Evolutionary conservation across 2,888 invertebrate genomes (phyloP), one percentile per base, ranked within the genome.

Genomic region (Drosophila limbata): DNA sequence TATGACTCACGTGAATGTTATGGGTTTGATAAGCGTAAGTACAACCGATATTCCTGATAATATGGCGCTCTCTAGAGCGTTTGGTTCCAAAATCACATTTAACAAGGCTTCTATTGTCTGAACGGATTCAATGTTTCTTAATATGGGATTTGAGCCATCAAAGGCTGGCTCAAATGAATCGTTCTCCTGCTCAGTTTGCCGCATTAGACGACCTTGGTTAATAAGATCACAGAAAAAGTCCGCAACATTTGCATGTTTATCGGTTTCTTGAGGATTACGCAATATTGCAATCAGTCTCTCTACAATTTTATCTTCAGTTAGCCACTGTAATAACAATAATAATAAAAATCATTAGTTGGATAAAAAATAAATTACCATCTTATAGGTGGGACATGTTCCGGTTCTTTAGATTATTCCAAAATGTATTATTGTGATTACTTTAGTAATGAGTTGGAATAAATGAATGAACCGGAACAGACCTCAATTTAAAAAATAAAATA

Each of bases 221-320:
- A 97, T 95, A 91, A 98, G 95, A 93, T 98, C 97, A 93, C 96
- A 96, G 89, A 98, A 94, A 92, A 98, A 94, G 93, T 97, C 96
- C 85, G 97, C 95, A 89, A 97, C 97, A 94, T 98, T 98, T 89
- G 95, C 95, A 91, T 98, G 97, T 88, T 96, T 95, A 88, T 96
- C 96, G 85, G 94, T 94, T 89, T 96, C 95, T 81, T 94, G 93
- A 78, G 95, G 94, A 74, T 95, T 94, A 87, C 95, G 91, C 87
- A 95, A 93, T 82, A 95, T 94, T 85, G 93, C 93, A 89, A 95
- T 94, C 91, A 98, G 94, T 92, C 95, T 95, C 93, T 97, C 96
- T 79, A 98, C 95, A 90, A 98, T 95, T 92, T 95, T 94, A 93
- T 98, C 96, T 92, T 96, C 96, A 92, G 96, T 96, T 89, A 98